Evolutionary conservation across 2,888 invertebrate species (phyloP), one percentile per base, ranked within the genome.

Genomic region (Pandemis corylana): DNA sequence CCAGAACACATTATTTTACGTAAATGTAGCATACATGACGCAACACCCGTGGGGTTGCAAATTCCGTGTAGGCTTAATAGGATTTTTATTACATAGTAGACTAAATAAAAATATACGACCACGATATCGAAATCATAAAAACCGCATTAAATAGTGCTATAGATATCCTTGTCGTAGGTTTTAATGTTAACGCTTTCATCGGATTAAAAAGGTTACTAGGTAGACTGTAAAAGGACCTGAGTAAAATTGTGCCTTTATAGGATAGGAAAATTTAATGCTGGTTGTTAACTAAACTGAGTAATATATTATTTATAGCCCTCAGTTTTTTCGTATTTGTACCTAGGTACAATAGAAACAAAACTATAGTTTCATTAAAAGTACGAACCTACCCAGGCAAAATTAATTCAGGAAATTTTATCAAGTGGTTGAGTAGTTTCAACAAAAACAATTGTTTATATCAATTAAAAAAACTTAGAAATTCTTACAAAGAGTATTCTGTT

Each of bases 1-100:
- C 73, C 59, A 65, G 61, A 71, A 71, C 71, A 75, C 75, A 75
- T 75, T 75, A 75, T 75, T 75, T 71, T 75, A 71, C 75, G 75
- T 75, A 71, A 75, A 75, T 75, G 75, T 75, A 75, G 71, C 66
- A 51, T 62, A 62, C 66, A 44, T 66, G 74, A 61, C 74, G 75
- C 62, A 66, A 67, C 70, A 71, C 75, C 71, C 75, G 75, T 71
- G 75, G 75, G 75, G 70, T 63, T 75, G 51, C 71, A 71, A 67
- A 71, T 71, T 71, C 71, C 75, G 56, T 75, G 70, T 75, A 67
- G 74, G 63, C 71, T 71, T 75, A 75, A 75, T 75, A 75, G 75
- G 71, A 75, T 75, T 75, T 75, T 75, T 75, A 71, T 75, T 71
- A 71, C 75, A 71, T 67, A 66, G 70, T 67, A 66, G 70, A 62